Base-by-base conservation (phyloP, 92 coral and sea anemone genomes). In the Diadumene lineata region DNA sequence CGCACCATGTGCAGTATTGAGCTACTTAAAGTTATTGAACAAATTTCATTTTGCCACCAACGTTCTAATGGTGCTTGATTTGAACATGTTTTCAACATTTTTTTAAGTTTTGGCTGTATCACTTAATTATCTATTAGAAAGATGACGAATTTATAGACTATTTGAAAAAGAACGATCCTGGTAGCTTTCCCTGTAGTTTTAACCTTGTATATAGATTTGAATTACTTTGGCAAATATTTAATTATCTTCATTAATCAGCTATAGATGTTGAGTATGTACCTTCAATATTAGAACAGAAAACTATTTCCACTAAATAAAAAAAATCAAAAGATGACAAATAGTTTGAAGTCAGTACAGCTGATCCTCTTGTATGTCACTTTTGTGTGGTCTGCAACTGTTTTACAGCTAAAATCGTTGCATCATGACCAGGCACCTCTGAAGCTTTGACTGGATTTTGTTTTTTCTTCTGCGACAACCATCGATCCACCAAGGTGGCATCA, bases 181-280 rank as follows among this genome's bases (percentile, higher is more conserved):
- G 68, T 62, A 62, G 43, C 43, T 62, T 6, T 53, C 38, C 1
- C 43, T 62, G 68, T 62, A 62, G 68, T 62, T 62, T 62, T 62
- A 62, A 43, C 31, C 68, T 62, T 62, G 68, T 62, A 62, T 28
- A 62, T 62, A 62, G 68, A 62, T 62, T 62, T 62, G 38, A 62
- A 62, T 62, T 62, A 62, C 68, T 62, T 62, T 62, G 68, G 68
- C 68, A 62, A 62, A 62, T 62, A 62, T 62, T 62, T 62, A 62
- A 62, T 62, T 27, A 28, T 28, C 31, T 28, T 27, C 18, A 3
- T 28, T 13, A 53, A 28, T 22, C 31, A 2, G 3, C 11, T 28
- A 58, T 22, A 58, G 26, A 7, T 58, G 64, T 7, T 58, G 64
- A 58, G 22, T 18, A 58, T 18, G 64, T 58, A 24, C 64, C 64